Evolutionary conservation across 2,888 invertebrate species (phyloP), one percentile per base, ranked within the genome.

Genomic region (Macrosiphum euphorbiae): DNA sequence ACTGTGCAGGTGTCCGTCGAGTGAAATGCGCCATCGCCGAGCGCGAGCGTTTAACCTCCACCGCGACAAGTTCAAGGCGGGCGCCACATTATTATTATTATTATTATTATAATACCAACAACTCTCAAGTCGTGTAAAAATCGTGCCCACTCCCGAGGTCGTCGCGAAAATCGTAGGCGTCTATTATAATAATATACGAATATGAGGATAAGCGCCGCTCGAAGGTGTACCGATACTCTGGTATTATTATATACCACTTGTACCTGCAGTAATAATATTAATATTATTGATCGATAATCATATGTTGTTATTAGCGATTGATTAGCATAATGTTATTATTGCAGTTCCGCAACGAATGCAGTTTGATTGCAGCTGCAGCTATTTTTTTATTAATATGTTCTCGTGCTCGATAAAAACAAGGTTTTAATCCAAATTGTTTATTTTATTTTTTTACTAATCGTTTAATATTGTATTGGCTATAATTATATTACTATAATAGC

Each of bases 41-140:
- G 78, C 20, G 35, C 35, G 35, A 24, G 78, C 78, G 35, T 26
- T 90, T 90, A 61, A 91, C 91, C 91, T 91, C 55, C 41, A 16
- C 55, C 84, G 28, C n/a, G 91, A 91, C 91, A 91, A 91, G 91
- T 91, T 91, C 91, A 91, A 91, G 91, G 91, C 84, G 55, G 52
- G 35, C 50, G 78, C 67, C 67, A 11, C 47, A 58, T 67, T 67
- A 50, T 90, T 67, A 58, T 58, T 47, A 47, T 47, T n/a, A 58
- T 67, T 67, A 50, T 90, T 24, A 35, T 58, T 26, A 44, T 61
- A 20, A 88, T 50, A 50, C 20, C n/a, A 50, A 50, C 50, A 50
- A 52, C 50, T 50, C n/a, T 88, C 3, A 88, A 52, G 47, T 88
- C 11, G 26, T 47, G 47, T n/a, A 28, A 90, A 61, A 67, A 89